Evolutionary conservation across 2,113 vertebrate species (phyloP).

Genomic region (Bujurquina vittata): DNA sequence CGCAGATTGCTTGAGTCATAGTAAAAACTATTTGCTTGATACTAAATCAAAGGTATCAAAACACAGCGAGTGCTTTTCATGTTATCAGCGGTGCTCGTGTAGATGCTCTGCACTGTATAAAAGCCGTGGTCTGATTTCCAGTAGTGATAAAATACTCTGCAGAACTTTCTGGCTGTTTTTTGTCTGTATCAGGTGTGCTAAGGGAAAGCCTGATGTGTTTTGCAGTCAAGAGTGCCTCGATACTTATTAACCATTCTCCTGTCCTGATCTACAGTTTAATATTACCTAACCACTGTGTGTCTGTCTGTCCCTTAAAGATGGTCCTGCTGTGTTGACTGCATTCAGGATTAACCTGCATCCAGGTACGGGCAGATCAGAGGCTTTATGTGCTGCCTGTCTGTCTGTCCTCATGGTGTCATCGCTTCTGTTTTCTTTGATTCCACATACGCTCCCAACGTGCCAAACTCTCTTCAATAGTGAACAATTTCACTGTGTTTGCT

Average conservation of each 20-base stretch:
- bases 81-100: not conserved
- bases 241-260: not conserved
- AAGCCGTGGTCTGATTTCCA: not conserved
- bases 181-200: not conserved
- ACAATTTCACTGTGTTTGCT: conserved; percentile 34
- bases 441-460: not conserved
- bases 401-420: conserved; percentile 29
- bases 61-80: not conserved
- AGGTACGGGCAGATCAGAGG: conserved; percentile 76
- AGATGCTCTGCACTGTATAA: not conserved
- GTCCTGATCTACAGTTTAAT: not conserved
- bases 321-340: conserved; percentile 74
- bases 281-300: conserved; percentile 43
- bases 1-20: conserved; percentile 41
- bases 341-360: conserved; percentile 76
- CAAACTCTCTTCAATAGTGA: conserved; percentile 9
- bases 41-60: not conserved
- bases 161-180: not conserved
- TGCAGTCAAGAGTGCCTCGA: not conserved
- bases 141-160: not conserved
- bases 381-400: conserved; percentile 70
- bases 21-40: conserved; percentile 22
- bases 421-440: not conserved
- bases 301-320: conserved; percentile 71
- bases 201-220: not conserved